Conservation (phyloP, 2,797 vertebrate genomes). For the Cottoperca gobio region DNA sequence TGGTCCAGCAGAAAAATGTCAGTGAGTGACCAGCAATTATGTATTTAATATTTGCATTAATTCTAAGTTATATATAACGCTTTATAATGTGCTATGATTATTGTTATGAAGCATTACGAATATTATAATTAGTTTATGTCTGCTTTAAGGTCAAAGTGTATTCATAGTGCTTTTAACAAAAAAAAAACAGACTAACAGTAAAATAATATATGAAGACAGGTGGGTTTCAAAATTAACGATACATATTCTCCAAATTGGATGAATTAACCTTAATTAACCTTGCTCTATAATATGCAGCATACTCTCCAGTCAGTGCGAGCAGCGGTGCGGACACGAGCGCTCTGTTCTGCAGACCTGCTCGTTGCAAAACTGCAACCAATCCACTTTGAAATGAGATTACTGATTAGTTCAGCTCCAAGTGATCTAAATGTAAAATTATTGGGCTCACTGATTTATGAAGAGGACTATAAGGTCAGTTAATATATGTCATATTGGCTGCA, state of each 20-base stretch:
- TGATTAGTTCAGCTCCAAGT: constrained; percentile 82
- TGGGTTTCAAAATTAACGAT: constrained; percentile 44
- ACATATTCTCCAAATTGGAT: constrained; percentile 67
- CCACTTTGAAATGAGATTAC: constrained; percentile 74
- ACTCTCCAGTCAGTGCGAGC: constrained; percentile 59
- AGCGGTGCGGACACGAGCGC: constrained; percentile 44
- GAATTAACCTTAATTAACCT: constrained; percentile 82
- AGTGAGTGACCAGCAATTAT: too few species aligned
- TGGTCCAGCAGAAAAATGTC: too few species aligned
- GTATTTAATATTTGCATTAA: too few species aligned
- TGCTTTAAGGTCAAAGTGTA: background rate
- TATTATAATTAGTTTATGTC: background rate
- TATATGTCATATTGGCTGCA: constrained; percentile 81
- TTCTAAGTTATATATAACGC: too few species aligned
- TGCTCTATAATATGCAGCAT: constrained; percentile 53
- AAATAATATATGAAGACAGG: constrained; percentile 29
- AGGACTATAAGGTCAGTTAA: constrained; percentile 84
- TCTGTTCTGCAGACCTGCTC: constrained; percentile 57
- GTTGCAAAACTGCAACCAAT: constrained; percentile 63
- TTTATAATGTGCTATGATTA: too few species aligned
- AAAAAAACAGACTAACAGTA: background rate
- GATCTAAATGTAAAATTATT: constrained; percentile 83
- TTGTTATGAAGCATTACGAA: too few species aligned
- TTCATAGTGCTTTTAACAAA: background rate
- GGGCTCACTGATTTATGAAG: constrained; percentile 85